These are phyloP conservation scores for Dicaeum eximium DNA, from an alignment of 2,113 vertebrate genomes.

Conservation along the genomic window DNA sequence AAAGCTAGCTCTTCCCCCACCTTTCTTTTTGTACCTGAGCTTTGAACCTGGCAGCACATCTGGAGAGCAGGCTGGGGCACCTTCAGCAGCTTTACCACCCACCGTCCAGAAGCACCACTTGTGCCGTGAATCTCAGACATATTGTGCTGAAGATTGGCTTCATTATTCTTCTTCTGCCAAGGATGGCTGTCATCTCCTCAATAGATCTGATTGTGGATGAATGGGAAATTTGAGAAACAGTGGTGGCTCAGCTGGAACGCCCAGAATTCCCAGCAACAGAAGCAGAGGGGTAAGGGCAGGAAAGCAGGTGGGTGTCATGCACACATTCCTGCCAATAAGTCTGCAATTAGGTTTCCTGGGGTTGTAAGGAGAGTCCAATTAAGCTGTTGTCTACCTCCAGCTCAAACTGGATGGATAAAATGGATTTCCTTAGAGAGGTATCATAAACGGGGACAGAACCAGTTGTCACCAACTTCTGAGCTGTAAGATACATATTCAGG, in stretches of 20 bases:
- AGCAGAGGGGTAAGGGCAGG: not conserved
- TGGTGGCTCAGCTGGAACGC: rapidly evolving
- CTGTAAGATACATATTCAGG: not conserved
- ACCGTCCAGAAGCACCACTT: not conserved
- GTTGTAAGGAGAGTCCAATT: not conserved
- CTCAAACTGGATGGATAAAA: not conserved
- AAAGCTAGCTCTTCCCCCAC: not conserved
- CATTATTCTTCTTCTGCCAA: slow-evolving; percentile 20
- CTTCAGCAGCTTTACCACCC: not conserved
- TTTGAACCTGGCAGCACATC: not conserved
- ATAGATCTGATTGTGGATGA: not conserved
- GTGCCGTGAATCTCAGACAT: not conserved
- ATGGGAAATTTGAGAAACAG: not conserved
- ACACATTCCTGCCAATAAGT: not conserved
- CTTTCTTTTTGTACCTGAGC: not conserved
- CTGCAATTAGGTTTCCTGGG: not conserved
- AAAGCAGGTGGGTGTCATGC: not conserved
- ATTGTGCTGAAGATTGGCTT: slow-evolving; percentile 14
- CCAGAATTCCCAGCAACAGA: not conserved
- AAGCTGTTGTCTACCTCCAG: not conserved
- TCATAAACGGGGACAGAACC: not conserved
- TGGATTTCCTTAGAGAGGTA: not conserved
- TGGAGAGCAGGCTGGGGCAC: not conserved
- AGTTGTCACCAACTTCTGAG: not conserved
- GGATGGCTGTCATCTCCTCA: not conserved